Conservation (phyloP, 1,140 invertebrate species). For the Heliconius congener region DNA sequence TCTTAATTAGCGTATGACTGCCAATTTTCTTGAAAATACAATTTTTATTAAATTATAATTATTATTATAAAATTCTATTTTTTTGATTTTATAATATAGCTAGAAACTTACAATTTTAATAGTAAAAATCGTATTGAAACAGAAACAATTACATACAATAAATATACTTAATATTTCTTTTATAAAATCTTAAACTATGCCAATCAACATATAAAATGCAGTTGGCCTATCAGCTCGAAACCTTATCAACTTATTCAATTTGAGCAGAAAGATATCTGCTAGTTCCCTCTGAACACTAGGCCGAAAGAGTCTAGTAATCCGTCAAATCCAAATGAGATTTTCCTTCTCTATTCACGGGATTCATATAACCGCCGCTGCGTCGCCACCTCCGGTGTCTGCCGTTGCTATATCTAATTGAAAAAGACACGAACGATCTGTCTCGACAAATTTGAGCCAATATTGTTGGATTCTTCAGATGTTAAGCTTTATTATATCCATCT, state of each 20-base stretch:
- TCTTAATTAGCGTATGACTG: too few relatives aligned
- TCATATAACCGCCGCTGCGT: slow-evolving; percentile 42
- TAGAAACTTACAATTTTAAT: too few relatives aligned
- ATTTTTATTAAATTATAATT: too few relatives aligned
- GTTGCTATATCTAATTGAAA: slow-evolving; percentile 55
- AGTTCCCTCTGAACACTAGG: slow-evolving; percentile 47
- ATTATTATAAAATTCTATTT: too few relatives aligned
- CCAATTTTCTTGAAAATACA: too few relatives aligned
- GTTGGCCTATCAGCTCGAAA: slow-evolving; percentile 31
- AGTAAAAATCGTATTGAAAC: neutral
- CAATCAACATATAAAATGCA: neutral
- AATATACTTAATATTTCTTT: neutral
- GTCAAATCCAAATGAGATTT: slow-evolving; percentile 80
- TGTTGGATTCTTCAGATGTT: neutral
- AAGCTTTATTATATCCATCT: slow-evolving; percentile 2
- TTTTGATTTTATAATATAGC: too few relatives aligned
- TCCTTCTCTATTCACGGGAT: slow-evolving; percentile 76
- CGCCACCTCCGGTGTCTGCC: slow-evolving; percentile 32
- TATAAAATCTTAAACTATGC: neutral
- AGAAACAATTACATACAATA: neutral
- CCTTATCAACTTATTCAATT: slow-evolving; percentile 63
- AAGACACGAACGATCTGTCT: slow-evolving; percentile 40
- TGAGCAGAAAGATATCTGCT: slow-evolving; percentile 46
- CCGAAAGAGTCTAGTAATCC: slow-evolving; percentile 77
- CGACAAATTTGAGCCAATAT: slow-evolving; percentile 6